These are phyloP conservation scores for Anableps anableps DNA, from an alignment of 2,797 vertebrate genomes.

Conservation along the genomic window DNA sequence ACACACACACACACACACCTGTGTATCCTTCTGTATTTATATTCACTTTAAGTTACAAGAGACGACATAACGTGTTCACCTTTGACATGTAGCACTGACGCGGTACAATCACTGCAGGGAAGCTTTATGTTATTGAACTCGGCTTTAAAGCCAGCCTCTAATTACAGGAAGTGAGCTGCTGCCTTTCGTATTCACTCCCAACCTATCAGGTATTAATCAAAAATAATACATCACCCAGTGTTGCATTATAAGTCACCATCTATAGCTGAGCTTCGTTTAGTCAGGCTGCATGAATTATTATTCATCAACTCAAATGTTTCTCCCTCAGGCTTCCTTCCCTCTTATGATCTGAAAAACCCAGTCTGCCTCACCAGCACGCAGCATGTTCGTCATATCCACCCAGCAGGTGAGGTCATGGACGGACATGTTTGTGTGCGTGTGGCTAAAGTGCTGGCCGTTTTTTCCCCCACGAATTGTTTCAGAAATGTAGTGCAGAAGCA, in stretches of 20 bases:
- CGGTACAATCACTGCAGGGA: conserved; percentile 48
- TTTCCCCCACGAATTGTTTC: neutral
- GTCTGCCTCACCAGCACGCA: conserved; percentile 15
- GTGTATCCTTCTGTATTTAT: conserved; percentile 22
- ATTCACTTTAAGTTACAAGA: conserved; percentile 33
- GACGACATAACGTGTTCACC: conserved; percentile 41
- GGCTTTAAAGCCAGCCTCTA: neutral
- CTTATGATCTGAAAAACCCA: neutral
- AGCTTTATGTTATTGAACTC: conserved; percentile 18
- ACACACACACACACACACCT: neutral
- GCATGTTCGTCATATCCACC: conserved; percentile 31
- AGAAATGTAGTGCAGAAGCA: neutral
- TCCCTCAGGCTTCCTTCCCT: neutral
- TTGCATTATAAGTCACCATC: neutral
- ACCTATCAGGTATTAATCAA: neutral
- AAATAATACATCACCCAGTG: neutral
- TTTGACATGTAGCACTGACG: conserved; percentile 31
- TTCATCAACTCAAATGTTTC: conserved; percentile 2
- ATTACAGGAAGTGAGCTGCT: neutral
- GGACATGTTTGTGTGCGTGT: conserved; percentile 3
- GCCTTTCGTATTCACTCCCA: neutral
- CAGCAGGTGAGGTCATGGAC: conserved; percentile 40
- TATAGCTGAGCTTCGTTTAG: neutral
- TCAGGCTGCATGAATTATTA: neutral
- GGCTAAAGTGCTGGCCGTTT: conserved; percentile 23